Percentiles rank a stretch among this genome's conserved stretches.
Evolutionary conservation across 2,797 vertebrate genomes (phyloP).

Genomic region (Coilia nasus): DNA sequence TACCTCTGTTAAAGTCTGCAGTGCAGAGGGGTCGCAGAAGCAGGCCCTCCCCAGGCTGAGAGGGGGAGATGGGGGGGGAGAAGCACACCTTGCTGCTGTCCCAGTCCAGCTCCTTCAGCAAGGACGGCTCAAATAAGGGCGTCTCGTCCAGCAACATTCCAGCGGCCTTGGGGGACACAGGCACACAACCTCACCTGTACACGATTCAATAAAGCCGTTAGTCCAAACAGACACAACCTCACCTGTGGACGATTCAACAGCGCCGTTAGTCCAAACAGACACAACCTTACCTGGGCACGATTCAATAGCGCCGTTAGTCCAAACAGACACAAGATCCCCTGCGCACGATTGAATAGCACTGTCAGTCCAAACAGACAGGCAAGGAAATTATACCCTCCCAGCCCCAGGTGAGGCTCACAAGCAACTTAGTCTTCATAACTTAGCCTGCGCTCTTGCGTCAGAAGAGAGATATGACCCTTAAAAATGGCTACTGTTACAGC

Average conservation of each 20-base stretch:
- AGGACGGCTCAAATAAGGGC: slow-evolving; percentile 87
- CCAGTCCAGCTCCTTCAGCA: slow-evolving; percentile 93
- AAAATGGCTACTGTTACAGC: neutral
- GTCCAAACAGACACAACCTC: neutral
- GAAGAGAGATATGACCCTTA: neutral
- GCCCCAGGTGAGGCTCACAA: neutral
- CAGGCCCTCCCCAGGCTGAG: slow-evolving; percentile 87
- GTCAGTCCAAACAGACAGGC: neutral
- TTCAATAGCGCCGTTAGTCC: too few species aligned
- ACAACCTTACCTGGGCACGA: too few species aligned
- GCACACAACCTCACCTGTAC: slow-evolving; percentile 18
- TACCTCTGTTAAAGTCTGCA: slow-evolving; percentile 90
- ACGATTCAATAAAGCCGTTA: neutral
- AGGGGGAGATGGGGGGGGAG: slow-evolving; percentile 86
- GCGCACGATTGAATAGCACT: too few species aligned
- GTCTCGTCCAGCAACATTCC: slow-evolving; percentile 86
- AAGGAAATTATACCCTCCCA: neutral
- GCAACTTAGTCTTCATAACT: too few species aligned
- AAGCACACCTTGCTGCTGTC: slow-evolving; percentile 82
- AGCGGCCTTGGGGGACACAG: slow-evolving; percentile 44
- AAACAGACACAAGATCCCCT: too few species aligned
- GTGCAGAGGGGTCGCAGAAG: slow-evolving; percentile 88
- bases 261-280: too few species aligned
- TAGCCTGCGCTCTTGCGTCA: too few species aligned
- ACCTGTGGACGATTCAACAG: too few species aligned